Percentiles rank a stretch among this genome's conserved stretches.
These are phyloP conservation scores for Heloderma charlesbogerti DNA, from an alignment of 2,113 vertebrate species.

Conservation along the genomic window DNA sequence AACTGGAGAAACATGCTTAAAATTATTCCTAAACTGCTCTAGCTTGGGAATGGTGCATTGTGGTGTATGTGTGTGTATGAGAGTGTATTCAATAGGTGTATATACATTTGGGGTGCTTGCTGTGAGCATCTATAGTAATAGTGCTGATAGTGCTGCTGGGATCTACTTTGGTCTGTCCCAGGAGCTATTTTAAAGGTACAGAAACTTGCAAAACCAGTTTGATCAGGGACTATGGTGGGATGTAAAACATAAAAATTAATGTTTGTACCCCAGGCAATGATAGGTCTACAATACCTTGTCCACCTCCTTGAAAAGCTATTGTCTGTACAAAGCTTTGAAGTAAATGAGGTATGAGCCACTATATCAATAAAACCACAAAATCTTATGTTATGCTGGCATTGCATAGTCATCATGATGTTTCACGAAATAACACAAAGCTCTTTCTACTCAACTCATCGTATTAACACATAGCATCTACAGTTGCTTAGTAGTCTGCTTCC, in stretches of 20 bases:
- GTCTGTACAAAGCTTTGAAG: not conserved
- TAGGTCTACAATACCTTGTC: not conserved
- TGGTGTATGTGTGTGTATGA: not conserved
- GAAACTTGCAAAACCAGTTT: not conserved
- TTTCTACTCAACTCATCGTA: not conserved
- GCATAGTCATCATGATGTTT: not conserved
- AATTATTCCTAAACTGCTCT: not conserved
- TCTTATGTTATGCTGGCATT: not conserved
- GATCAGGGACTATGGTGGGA: not conserved
- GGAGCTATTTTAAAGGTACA: not conserved
- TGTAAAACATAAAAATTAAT: not conserved
- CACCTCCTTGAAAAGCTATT: not conserved
- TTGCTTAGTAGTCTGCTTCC: slow-evolving; percentile 49
- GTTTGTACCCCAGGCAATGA: not conserved
- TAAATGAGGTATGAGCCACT: not conserved
- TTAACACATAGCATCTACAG: not conserved
- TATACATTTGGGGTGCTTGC: too few species aligned
- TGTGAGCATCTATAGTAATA: not conserved
- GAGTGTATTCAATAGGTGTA: not conserved
- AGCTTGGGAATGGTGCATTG: not conserved
- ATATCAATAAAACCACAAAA: not conserved
- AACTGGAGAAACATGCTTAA: not conserved
- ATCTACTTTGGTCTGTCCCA: not conserved
- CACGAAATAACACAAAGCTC: not conserved
- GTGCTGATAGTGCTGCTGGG: not conserved